Evolutionary conservation across 2,113 vertebrate genomes (phyloP), one percentile per base, ranked within the genome.

Genomic region (Notarius quadriscutis): DNA sequence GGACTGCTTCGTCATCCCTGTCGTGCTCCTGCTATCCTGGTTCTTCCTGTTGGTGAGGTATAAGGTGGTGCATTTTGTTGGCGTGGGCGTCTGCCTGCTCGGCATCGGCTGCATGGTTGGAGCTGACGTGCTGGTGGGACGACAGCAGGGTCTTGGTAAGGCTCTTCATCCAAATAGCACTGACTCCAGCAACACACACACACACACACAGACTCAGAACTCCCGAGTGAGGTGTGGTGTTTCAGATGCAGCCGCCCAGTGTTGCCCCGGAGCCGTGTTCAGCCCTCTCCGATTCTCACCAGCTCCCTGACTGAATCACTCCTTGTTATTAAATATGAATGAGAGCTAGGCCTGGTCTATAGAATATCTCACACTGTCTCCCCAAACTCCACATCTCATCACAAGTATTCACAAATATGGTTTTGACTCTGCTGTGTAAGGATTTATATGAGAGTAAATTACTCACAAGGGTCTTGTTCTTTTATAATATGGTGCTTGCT

Each of bases 21-120:
- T 99, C 81, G 98, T 98, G 90, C 95, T 99, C 92, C 94, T 99
- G 87, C 95, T 99, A 25, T 99, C 98, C 91, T 98, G 97, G 97
- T 99, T 97, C 94, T 99, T 98, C 93, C 94, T 99, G 84, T 93
- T 97, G 94, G 97, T 98, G 88, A 96, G 98, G 94, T 99, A 99
- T 94, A 98, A 98, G 92, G 96, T 96, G 60, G 95, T 97, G 20
- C 98, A 99, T 91, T 97, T 97, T 91, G 93, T 97, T 4, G 97
- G 97, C 87, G 96, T 97, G 1, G 96, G 97, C 1, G 96, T 99
- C 90, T 98, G 98, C 92, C 96, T 99, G 90, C 92, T 99, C 92
- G 98, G 97, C 5, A 96, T 98, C 88, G 97, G 97, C 91, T 98
- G 97, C 93, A 98, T 98, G 97, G 97, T 97, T 41, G 98, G 97